Percentiles rank a stretch among this genome's conserved stretches.
These are phyloP conservation scores for Agrypnia vestita DNA, from an alignment of 1,140 invertebrate species.

Conservation along the genomic window DNA sequence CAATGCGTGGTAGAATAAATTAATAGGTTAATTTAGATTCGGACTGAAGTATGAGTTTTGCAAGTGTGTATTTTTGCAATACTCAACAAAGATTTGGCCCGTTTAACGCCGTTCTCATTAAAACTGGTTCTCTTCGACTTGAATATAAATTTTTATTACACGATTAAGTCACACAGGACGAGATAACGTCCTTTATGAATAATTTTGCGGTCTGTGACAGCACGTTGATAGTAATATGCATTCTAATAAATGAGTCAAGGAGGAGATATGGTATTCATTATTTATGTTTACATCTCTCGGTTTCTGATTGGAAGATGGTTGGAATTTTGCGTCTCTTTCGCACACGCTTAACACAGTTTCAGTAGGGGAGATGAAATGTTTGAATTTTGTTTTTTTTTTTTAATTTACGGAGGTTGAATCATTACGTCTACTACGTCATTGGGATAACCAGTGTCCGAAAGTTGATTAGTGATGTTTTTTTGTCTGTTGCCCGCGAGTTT, in stretches of 20 bases:
- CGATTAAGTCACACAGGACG: not conserved
- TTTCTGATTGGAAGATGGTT: slow-evolving; percentile 27
- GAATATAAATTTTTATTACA: slow-evolving; percentile 12
- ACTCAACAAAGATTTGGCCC: not conserved
- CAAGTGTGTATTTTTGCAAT: slow-evolving; percentile 23
- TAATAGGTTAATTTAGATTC: not conserved
- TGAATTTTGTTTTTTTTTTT: not conserved
- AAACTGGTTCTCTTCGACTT: slow-evolving; percentile 13
- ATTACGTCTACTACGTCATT: too few species aligned
- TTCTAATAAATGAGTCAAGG: slow-evolving; percentile 23
- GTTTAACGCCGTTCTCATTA: slow-evolving; percentile 7
- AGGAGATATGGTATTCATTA: slow-evolving; percentile 5
- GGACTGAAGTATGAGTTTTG: slow-evolving; percentile 10
- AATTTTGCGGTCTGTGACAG: slow-evolving; percentile 34
- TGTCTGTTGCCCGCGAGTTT: too few species aligned
- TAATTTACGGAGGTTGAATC: not conserved
- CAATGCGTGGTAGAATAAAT: not conserved
- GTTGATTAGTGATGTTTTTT: too few species aligned
- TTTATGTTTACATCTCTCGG: slow-evolving; percentile 33
- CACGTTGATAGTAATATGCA: not conserved
- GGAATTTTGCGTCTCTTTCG: slow-evolving; percentile 12
- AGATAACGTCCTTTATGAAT: slow-evolving; percentile 36
- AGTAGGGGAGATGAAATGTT: not conserved
- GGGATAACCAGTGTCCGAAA: too few species aligned
- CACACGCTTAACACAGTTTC: not conserved